These are phyloP conservation scores for Meriones psammophilus DNA, from an alignment of 2,797 vertebrate genomes.

Conservation along the genomic window DNA sequence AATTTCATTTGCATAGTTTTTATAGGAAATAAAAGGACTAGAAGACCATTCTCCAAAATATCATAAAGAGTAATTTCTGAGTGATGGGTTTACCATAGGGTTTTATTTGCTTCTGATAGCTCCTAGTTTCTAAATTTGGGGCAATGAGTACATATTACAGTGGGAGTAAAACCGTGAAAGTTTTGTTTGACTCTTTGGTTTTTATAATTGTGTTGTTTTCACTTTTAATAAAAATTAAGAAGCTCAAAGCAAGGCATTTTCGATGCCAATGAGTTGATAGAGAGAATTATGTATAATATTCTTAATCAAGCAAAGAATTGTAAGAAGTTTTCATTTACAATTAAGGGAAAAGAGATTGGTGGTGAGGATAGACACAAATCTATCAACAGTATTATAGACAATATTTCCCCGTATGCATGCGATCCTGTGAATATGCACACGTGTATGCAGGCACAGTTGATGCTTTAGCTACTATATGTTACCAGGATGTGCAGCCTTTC, in stretches of 20 bases:
- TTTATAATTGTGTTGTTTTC: slow-evolving; percentile 11
- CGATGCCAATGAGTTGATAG: background rate
- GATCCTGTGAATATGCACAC: background rate
- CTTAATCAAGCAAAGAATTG: slow-evolving; percentile 24
- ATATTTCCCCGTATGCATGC: background rate
- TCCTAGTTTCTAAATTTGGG: slow-evolving; percentile 62
- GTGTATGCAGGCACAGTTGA: background rate
- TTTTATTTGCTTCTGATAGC: slow-evolving; percentile 52
- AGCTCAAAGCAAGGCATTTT: background rate
- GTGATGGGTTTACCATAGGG: background rate
- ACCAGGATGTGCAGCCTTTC: background rate
- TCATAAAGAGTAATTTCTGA: slow-evolving; percentile 44
- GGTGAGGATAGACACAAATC: background rate
- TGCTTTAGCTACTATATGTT: background rate
- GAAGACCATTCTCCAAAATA: slow-evolving; percentile 37
- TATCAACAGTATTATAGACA: background rate
- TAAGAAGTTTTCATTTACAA: background rate
- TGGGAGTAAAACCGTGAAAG: background rate
- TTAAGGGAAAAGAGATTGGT: background rate
- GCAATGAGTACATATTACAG: background rate
- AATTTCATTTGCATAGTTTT: slow-evolving; percentile 59
- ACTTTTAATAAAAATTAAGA: slow-evolving; percentile 33
- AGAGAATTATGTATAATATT: background rate
- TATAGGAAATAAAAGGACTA: slow-evolving; percentile 11
- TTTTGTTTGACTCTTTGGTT: slow-evolving; percentile 19